Base-by-base conservation (phyloP, 2,888 invertebrate species). In the Rutpela maculata region DNA sequence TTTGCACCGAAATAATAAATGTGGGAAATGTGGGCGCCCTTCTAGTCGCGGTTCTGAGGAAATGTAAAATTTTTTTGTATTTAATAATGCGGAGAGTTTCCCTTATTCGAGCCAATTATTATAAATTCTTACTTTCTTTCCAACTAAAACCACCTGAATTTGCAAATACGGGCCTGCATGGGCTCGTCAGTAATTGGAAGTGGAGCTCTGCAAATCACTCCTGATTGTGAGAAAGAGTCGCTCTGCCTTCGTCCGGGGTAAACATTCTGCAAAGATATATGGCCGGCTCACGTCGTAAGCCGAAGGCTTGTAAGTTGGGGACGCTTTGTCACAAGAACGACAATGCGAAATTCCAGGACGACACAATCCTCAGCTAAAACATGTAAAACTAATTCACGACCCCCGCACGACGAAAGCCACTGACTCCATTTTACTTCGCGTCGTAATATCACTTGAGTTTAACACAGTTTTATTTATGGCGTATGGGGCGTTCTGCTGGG, bases 191-290 rank as follows among this genome's bases (percentile, higher is more conserved):
- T 87, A 87, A 87, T 86, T 87, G 86, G 86, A 85, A 85, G 84
- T 84, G 84, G 84, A 86, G 84, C 86, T 84, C 85, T 86, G 85
- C 86, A 86, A 87, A 86, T 86, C 87, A 87, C 86, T 86, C 85
- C 84, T 86, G 86, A 87, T 87, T 86, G 86, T 85, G 86, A 87
- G 86, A 87, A 62, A 72, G 72, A 72, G 72, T 55, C 72, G 72
- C 86, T 85, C 83, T 85, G 85, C 84, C 86, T 86, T 84, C 85
- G 84, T 84, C 86, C 62, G 74, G 85, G 83, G 85, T 85, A 85
- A 86, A 86, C 86, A 85, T 84, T 82, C 85, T 80, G 82, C 72
- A 82, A 86, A 87, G 86, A 87, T 87, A 86, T 87, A 87, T 86
- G 83, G 86, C 83, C 75, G 84, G 85, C 86, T 85, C 84, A 84